Conservation (phyloP, 92 coral and sea anemone species). For the Ricordea florida region DNA sequence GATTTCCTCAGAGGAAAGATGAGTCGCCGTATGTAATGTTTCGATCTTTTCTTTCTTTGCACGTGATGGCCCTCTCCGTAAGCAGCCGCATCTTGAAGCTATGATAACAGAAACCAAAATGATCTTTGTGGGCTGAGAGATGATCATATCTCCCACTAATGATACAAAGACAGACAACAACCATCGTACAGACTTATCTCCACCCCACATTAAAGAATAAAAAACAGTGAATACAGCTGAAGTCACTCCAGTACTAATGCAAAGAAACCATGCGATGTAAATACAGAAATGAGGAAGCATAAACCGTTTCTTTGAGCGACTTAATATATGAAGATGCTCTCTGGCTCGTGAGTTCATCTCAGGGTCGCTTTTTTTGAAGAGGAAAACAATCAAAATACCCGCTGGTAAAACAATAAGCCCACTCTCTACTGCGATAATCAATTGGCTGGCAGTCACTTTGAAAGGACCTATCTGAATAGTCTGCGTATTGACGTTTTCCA, state of each 20-base stretch:
- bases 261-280: conserved; percentile 41
- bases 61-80: conserved; percentile 9
- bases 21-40: no score
- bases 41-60: no score
- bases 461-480: conserved; percentile 40
- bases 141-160: conserved; percentile 24
- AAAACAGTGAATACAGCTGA: conserved; percentile 42
- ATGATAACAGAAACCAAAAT: conserved; percentile 39
- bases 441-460: conserved; percentile 26
- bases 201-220: conserved; percentile 34
- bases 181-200: conserved; percentile 56
- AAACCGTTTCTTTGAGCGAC: neutral
- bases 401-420: conserved; percentile 20
- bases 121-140: conserved; percentile 42
- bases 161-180: conserved; percentile 40
- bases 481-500: conserved; percentile 6
- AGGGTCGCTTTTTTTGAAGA: conserved; percentile 33
- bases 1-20: neutral
- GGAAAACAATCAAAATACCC: conserved; percentile 10
- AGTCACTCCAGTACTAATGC: conserved; percentile 12
- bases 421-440: conserved; percentile 34
- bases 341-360: neutral
- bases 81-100: conserved; percentile 20
- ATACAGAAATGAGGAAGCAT: conserved; percentile 38
- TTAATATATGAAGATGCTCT: neutral